These are phyloP conservation scores for Fratercula arctica DNA, from an alignment of 2,797 vertebrate species.

Conservation along the genomic window DNA sequence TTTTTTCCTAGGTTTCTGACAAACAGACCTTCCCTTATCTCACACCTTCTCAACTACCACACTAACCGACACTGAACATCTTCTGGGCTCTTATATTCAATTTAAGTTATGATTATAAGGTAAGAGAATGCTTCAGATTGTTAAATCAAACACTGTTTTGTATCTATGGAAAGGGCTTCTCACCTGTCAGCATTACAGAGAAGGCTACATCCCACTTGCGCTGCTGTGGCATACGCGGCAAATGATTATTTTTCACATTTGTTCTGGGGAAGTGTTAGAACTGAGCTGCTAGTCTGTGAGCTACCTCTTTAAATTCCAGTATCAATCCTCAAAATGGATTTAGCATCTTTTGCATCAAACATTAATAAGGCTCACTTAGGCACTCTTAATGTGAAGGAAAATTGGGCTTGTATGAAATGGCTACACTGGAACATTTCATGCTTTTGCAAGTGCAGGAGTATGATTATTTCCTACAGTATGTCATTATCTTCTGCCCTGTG, in stretches of 20 bases:
- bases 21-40: conserved; percentile 50
- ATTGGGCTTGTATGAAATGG: conserved; percentile 64
- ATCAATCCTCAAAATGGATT: conserved; percentile 58
- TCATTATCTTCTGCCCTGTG: conserved; percentile 68
- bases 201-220: not conserved
- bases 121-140: not conserved
- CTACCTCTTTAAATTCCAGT: conserved; percentile 51
- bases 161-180: not conserved
- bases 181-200: not conserved
- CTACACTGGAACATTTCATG: conserved; percentile 59
- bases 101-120: conserved; percentile 9
- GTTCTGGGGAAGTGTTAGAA: not conserved
- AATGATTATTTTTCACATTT: not conserved
- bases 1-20: conserved; percentile 32
- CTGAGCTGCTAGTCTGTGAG: not conserved
- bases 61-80: not conserved
- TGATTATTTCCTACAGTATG: conserved; percentile 66
- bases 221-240: not conserved
- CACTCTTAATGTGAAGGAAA: conserved; percentile 52
- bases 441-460: conserved; percentile 53
- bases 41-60: not conserved
- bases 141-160: not conserved
- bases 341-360: conserved; percentile 57
- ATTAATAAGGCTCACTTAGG: conserved; percentile 67
- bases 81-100: not conserved